Evolutionary conservation across 2,888 invertebrate species (phyloP).

Genomic region (Drosophila kanekoi): DNA sequence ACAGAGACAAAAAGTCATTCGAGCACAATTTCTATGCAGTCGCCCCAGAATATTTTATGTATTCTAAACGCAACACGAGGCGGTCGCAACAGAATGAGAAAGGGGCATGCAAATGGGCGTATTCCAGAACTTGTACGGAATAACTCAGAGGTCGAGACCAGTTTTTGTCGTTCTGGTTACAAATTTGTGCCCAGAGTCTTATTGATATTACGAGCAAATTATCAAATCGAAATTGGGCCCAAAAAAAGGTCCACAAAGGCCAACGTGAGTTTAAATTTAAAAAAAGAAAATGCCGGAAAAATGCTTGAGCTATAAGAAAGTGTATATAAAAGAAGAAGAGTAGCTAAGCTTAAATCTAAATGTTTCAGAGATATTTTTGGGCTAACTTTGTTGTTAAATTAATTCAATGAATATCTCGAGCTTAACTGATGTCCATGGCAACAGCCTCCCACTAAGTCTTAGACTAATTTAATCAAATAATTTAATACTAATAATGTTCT

Average conservation of each 20-base stretch:
- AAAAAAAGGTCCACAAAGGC: not conserved
- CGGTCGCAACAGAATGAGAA: not conserved
- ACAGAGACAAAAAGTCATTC: slow-evolving; percentile 41
- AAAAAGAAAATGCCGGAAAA: too few species aligned
- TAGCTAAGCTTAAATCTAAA: too few species aligned
- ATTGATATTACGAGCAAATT: slow-evolving; percentile 45
- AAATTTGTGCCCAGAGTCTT: slow-evolving; percentile 20
- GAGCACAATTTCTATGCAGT: slow-evolving; percentile 61
- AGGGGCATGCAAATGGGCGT: slow-evolving; percentile 20
- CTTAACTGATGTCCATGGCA: too few species aligned
- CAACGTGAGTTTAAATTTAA: too few species aligned
- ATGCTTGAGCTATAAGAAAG: too few species aligned
- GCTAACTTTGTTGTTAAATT: not conserved
- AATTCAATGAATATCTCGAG: not conserved
- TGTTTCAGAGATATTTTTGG: too few species aligned
- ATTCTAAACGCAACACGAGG: slow-evolving; percentile 32
- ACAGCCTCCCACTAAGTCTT: too few species aligned
- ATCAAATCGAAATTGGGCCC: slow-evolving; percentile 19
- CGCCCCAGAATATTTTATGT: slow-evolving; percentile 71
- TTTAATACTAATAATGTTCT: not conserved
- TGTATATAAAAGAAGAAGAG: too few species aligned
- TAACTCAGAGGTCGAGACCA: slow-evolving; percentile 14
- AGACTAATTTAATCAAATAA: not conserved
- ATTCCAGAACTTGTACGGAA: slow-evolving; percentile 1
- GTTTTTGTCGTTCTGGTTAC: slow-evolving; percentile 23